Evolutionary conservation across 2,797 vertebrate species (phyloP).

Genomic region (Lacerta viridis): DNA sequence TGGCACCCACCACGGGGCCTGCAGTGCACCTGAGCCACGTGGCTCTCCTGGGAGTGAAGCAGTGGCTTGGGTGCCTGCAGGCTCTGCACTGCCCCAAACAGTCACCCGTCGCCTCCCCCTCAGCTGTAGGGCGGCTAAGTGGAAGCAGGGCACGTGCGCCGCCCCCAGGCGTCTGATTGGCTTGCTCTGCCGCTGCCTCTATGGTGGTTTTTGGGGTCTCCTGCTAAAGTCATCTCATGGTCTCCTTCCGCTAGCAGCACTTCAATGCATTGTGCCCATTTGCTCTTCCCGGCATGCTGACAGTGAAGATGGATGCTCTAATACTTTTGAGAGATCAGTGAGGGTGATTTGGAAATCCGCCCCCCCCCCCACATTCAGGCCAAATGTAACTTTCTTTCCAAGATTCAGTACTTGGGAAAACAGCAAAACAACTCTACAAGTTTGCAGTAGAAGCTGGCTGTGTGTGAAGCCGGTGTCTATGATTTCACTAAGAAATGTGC

Average conservation of each 20-base stretch:
- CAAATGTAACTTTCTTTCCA: background rate
- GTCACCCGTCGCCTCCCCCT: too few species aligned
- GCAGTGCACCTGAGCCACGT: fast-evolving
- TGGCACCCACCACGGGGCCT: too few species aligned
- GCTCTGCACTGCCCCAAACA: too few species aligned
- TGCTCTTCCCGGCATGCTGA: background rate
- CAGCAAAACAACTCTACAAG: background rate
- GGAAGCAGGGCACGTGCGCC: too few species aligned
- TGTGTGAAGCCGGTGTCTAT: background rate
- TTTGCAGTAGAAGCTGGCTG: background rate
- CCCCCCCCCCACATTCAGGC: background rate
- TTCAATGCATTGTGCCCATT: background rate
- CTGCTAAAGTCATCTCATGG: background rate
- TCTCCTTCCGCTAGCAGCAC: background rate
- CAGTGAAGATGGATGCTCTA: background rate
- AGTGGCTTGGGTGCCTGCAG: too few species aligned
- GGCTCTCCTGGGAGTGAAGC: too few species aligned
- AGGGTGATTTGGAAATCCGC: background rate
- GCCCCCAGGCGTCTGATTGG: fast-evolving
- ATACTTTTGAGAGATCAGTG: background rate
- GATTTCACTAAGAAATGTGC: background rate
- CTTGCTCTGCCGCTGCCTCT: too few species aligned
- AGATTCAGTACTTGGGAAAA: background rate
- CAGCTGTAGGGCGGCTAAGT: too few species aligned
- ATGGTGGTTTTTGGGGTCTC: background rate